A percentile compares a stretch with the other conserved stretches of the same genome.
Evolutionary conservation across 2,113 vertebrate genomes (phyloP).

Genomic region (Actenoides lindsayi): DNA sequence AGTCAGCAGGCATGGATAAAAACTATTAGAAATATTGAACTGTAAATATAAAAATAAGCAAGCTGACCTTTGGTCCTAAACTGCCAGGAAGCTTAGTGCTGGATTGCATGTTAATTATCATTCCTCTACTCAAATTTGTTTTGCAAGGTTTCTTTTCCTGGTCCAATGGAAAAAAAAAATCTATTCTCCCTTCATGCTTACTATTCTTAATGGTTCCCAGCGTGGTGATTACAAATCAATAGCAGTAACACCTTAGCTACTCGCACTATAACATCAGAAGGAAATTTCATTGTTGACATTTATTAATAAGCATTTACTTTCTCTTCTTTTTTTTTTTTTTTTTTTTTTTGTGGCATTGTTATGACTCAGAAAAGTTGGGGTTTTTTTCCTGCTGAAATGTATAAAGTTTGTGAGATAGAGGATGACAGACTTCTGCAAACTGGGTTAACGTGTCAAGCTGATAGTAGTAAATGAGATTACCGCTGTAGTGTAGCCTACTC

Average conservation of each 20-base stretch:
- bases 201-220: not conserved
- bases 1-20: not conserved
- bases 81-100: not conserved
- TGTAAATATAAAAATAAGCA: not conserved
- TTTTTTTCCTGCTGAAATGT: not conserved
- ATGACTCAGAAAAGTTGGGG: not conserved
- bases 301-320: not conserved
- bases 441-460: not conserved
- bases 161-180: not conserved
- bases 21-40: not conserved
- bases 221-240: not conserved
- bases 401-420: not conserved
- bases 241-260: not conserved
- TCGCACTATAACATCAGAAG: not conserved
- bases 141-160: not conserved
- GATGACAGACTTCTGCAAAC: not conserved
- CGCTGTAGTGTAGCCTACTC: not conserved
- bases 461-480: slow-evolving; percentile 18
- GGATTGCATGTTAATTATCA: not conserved
- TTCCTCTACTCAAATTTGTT: not conserved
- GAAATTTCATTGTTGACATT: not conserved
- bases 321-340: not conserved
- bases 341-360: not conserved
- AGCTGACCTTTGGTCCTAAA: not conserved
- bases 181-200: not conserved